Base-by-base conservation (phyloP, 2,888 invertebrate species). In the Metacarcinus magister region DNA sequence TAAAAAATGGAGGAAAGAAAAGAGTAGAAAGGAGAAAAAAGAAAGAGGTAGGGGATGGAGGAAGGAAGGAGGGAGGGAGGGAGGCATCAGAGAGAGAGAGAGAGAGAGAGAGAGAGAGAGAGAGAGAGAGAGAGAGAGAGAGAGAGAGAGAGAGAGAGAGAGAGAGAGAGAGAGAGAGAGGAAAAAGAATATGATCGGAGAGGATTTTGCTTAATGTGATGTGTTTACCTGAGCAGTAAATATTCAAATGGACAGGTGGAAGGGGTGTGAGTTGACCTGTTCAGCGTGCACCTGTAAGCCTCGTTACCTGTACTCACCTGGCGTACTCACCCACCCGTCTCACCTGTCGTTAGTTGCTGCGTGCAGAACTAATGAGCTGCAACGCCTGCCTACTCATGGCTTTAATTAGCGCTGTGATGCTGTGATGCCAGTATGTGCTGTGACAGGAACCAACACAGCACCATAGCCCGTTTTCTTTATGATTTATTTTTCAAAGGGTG, bases 181-280 rank as follows among this genome's bases (percentile, higher is more conserved):
- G 23, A 2, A n/a, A 8, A 43, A 19, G 67, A 23, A 19, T 8
- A 44, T 92, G 16, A 48, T 92, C 16, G 54, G 46, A 23, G n/a
- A n/a, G 39, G 32, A n/a, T 48, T 92, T 92, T 7, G 54, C n/a
- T 43, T 46, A 44, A 87, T 39, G 32, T 39, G 87, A 87, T 32
- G 39, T 87, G 39, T 87, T 87, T 87, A 87, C 32, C 87, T 87
- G 87, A 87, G 32, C 87, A n/a, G 23, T 13, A 87, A 87, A 87
- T 87, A 87, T 87, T 87, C 39, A 87, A 75, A 87, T 87, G 87
- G 87, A 87, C 87, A 87, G 87, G 87, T 87, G 87, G 39, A 87
- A 87, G 87, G 87, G 32, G 87, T 39, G 39, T 87, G 87, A 87
- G 87, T 16, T 39, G 10, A 32, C 87, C 87, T 87, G 87, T 44